Evolutionary conservation across 1,140 invertebrate genomes (phyloP), one percentile per base, ranked within the genome.

Genomic region (Paralvinella palmiformis): DNA sequence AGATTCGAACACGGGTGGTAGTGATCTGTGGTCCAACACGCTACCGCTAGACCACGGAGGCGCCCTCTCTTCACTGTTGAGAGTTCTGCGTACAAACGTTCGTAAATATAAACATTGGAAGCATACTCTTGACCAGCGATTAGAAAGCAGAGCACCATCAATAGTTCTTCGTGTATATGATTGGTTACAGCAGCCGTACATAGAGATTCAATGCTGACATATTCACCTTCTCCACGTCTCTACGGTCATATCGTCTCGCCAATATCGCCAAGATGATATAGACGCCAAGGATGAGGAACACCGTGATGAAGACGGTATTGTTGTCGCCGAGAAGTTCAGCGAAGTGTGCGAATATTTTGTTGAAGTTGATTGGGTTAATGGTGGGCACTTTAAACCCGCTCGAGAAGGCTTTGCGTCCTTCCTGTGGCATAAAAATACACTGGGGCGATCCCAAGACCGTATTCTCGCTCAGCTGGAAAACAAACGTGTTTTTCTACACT

Each of bases 301-400:
- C 76, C 1, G 77, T 80, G 13, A 29, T 37, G 33, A 66, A 68
- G 5, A 67, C 67, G 24, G 64, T 59, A 7, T 61, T 53, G 37
- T 68, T 68, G 32, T 67, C 52, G 35, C 35, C 53, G 24, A 68
- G 60, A 17, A 35, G 27, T 41, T 63, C 53, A 33, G 52, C 29
- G 1, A 57, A 33, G 27, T 57, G 67, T 27, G n/a, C 35, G 64
- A 82, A 82, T 1, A 83, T 79, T 60, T 82, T 82, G 10, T 61
- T 65, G 64, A 83, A 83, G 67, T 83, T 79, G 6, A 83, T 79
- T 7, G 78, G 73, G 63, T 83, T 83, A 1, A 57, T 32, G 24
- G 7, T 52, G 13, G 48, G 48, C 17, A 7, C 48, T 7, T 22
- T 52, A 29, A 52, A 52, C 7, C 48, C 48, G 48, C 5, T 52